A percentile compares a stretch with the other conserved stretches of the same genome.
These are phyloP conservation scores for Cinara cedri DNA, from an alignment of 2,888 invertebrate genomes.

Conservation along the genomic window DNA sequence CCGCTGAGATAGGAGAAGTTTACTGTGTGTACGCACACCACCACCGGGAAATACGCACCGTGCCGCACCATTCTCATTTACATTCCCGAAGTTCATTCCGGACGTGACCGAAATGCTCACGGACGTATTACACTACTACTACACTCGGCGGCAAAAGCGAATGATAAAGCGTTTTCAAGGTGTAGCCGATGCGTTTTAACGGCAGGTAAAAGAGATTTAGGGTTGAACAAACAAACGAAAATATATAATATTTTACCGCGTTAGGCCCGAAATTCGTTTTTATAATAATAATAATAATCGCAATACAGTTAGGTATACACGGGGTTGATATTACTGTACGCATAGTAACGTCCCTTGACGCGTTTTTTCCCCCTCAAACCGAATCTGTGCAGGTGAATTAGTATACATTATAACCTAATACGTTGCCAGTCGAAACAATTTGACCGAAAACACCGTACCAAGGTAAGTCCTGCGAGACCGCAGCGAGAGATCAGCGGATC, in stretches of 20 bases:
- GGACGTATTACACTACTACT: constrained; percentile 40
- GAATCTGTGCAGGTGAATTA: constrained; percentile 31
- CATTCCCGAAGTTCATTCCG: constrained; percentile 54
- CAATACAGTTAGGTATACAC: not conserved
- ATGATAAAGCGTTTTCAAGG: constrained; percentile 54
- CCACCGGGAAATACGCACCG: not conserved
- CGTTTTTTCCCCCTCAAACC: not conserved
- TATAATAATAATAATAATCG: not conserved
- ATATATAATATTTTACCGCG: not conserved
- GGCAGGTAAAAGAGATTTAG: constrained; percentile 41
- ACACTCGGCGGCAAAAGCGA: constrained; percentile 9
- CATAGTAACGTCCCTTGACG: not conserved
- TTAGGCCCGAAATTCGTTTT: not conserved
- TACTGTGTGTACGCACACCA: not conserved
- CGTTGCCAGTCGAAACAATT: constrained; percentile 4
- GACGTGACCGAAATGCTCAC: constrained; percentile 53
- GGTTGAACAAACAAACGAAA: constrained; percentile 20
- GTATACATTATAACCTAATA: not conserved
- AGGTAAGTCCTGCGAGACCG: not conserved
- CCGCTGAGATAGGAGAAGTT: constrained; percentile 1
- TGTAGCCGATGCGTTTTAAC: constrained; percentile 50
- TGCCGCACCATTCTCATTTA: constrained; percentile 45
- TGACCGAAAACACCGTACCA: constrained; percentile 12
- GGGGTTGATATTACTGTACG: not conserved
- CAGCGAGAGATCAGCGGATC: not conserved